Conservation (phyloP, 2,113 vertebrate species). For the Ariopsis seemanni region DNA sequence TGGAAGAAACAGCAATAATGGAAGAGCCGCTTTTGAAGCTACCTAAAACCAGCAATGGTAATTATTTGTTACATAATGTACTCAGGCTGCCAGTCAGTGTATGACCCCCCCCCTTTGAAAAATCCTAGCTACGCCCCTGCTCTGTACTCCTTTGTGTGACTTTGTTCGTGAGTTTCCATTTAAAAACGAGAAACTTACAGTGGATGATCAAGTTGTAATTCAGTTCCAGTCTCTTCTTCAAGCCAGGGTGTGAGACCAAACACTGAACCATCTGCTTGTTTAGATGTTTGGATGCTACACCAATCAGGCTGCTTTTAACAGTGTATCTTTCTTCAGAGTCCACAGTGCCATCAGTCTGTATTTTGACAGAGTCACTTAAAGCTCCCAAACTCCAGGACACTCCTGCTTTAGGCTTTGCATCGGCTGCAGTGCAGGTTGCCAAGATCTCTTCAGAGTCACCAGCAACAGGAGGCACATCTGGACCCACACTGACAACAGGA, state of each 20-base stretch:
- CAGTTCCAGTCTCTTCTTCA: neutral
- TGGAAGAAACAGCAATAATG: too few species aligned
- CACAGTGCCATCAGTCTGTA: neutral
- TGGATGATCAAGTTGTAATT: conserved; percentile 51
- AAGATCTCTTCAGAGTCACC: conserved; percentile 43
- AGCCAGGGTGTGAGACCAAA: conserved; percentile 38
- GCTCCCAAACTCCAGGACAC: conserved; percentile 50
- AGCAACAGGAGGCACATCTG: neutral
- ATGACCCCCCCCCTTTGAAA: too few species aligned
- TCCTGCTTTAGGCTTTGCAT: conserved; percentile 52
- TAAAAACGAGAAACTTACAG: conserved; percentile 44
- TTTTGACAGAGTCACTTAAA: conserved; percentile 15
- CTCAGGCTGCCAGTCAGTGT: too few species aligned
- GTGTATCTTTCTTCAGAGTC: conserved; percentile 52
- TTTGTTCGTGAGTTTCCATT: too few species aligned
- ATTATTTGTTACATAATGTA: too few species aligned
- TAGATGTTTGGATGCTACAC: conserved; percentile 48
- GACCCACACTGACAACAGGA: conserved; percentile 32
- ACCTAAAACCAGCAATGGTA: too few species aligned
- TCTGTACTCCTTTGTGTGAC: too few species aligned
- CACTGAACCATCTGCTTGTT: conserved; percentile 50
- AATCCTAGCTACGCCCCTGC: too few species aligned
- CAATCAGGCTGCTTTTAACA: conserved; percentile 51
- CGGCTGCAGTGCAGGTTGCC: conserved; percentile 55
- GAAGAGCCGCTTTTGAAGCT: too few species aligned